Evolutionary conservation across 1,140 invertebrate species (phyloP), one percentile per base, ranked within the genome.

Genomic region (Drosophila jambulina): DNA sequence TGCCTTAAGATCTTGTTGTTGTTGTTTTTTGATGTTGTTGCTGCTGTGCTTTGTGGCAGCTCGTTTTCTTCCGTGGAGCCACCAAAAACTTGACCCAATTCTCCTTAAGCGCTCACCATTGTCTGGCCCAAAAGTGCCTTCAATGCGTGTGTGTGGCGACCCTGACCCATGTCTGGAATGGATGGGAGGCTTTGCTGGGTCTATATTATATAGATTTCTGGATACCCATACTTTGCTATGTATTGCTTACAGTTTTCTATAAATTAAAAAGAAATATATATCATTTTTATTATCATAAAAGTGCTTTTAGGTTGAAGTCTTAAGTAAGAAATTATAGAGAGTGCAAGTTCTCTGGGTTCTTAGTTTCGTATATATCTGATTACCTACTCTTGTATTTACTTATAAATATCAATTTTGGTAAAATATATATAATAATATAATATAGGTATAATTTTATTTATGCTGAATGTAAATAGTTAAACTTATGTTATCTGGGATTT

Each of bases 21-120:
- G 29, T 76, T 61, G 45, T 32, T 21, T 48, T 13, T 8, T 15
- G 43, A 3, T 46, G 17, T 15, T 65, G 32, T 19, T 60, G n/a
- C 12, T 34, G 29, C 34, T 32, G 62, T 25, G 15, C 42, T 49
- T 40, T 43, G 61, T 53, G 36, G 67, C 46, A 49, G 36, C 34
- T 65, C 19, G 34, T 34, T 69, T 64, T 64, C 64, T 69, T 65
- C 60, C 21, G 38, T 45, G 67, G 67, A 51, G 36, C 62, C 67
- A 38, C 67, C 62, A 70, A 70, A 70, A 70, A 54, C 67, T 70
- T 70, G 67, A 70, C 67, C 67, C 67, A 70, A 70, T 70, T 70
- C 67, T 25, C 21, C 38, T 36, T 23, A 54, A 54, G 32, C 46
- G 62, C 29, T 67, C 62, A 45, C 48, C 67, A 67, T 70, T 70